Evolutionary conservation across 2,113 vertebrate species (phyloP).

Genomic region (Centropristis striata): DNA sequence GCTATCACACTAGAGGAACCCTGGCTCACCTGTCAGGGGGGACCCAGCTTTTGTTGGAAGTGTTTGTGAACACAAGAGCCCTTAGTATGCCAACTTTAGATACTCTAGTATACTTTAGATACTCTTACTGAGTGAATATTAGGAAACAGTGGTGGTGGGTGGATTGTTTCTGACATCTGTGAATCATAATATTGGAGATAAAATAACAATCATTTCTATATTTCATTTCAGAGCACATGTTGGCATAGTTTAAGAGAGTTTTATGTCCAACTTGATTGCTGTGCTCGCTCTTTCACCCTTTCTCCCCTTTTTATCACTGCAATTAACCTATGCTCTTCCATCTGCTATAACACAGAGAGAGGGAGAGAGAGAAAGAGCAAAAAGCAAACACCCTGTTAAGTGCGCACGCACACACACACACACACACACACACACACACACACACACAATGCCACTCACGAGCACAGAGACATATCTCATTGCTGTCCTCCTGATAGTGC

Average conservation of each 20-base stretch:
- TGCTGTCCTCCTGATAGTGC: slow-evolving; percentile 81
- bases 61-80: slow-evolving; percentile 43
- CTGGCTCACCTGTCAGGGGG: slow-evolving; percentile 71
- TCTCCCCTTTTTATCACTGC: slow-evolving; percentile 71
- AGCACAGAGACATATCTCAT: slow-evolving; percentile 79
- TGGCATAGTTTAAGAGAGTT: slow-evolving; percentile 9
- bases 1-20: slow-evolving; percentile 58
- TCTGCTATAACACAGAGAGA: slow-evolving; percentile 51
- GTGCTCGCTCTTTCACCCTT: slow-evolving; percentile 44
- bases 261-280: slow-evolving; percentile 15
- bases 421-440: slow-evolving; percentile 38
- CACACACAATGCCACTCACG: slow-evolving; percentile 38
- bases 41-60: slow-evolving; percentile 49
- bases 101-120: slow-evolving; percentile 13
- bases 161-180: slow-evolving; percentile 13
- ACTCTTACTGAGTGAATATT: neutral
- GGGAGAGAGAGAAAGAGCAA: slow-evolving; percentile 50
- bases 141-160: neutral
- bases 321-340: slow-evolving; percentile 79
- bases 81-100: slow-evolving; percentile 3
- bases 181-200: neutral
- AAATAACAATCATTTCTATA: neutral
- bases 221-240: neutral
- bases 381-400: slow-evolving; percentile 57
- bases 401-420: slow-evolving; percentile 38